Base-by-base conservation (phyloP, 2,797 vertebrate species). In the Acipenser transmontanus region DNA sequence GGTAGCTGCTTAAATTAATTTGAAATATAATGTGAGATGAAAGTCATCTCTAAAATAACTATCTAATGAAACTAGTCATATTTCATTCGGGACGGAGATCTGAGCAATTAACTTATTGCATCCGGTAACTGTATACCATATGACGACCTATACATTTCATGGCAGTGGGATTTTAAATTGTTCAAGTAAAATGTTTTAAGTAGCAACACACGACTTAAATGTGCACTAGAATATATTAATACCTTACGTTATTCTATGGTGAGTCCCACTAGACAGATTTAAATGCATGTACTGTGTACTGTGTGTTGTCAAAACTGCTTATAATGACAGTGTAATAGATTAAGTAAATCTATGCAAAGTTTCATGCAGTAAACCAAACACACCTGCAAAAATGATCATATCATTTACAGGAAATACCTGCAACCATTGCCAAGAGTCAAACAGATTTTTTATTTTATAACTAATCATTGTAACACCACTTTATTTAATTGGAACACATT, bases 21-120 rank as follows among this genome's bases (percentile, higher is more conserved):
- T 76, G 70, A 79, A 80, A 79, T 82, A 78, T 86, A 85, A 84
- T 79, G 69, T 73, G 72, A 78, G 72, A 79, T 84, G 81, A 87
- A 85, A 80, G 75, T 77, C 75, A 66, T 49, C 34, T 14, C 49
- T 63, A 66, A 66, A 59, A 66, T 54, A 70, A 66, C 60, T 20
- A 48, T 56, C 47, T 57, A 63, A 47, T 61, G 49, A 60, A 13
- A 63, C 63, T 64, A 63, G 61, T 49, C 61, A 17, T n/a, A 66
- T 50, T 47, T 51, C 66, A 64, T 56, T 52, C 20, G 51, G 14
- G 7, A 65, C 52, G 50, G 62, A 52, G 63, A 62, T 62, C 54
- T 65, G 14, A 48, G 63, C 68, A 69, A 17, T 66, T 65, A 65
- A 12, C 34, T 47, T 47, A 47, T 34, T 49, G 13, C 56, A 12